Evolutionary conservation across 1,140 invertebrate genomes (phyloP), one percentile per base, ranked within the genome.

Genomic region (Calephelis nemesis): DNA sequence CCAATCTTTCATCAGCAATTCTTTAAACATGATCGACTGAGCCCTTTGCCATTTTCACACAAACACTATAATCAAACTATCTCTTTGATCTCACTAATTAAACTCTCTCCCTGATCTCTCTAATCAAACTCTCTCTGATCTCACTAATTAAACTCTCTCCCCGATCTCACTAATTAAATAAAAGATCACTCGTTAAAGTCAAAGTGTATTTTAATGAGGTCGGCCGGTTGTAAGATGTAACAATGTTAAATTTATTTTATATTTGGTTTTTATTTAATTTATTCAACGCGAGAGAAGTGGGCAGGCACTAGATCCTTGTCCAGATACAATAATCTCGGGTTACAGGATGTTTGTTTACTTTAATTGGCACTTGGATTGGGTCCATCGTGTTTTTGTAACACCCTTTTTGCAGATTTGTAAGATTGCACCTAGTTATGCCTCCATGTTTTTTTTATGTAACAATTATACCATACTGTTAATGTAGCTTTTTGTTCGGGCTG

Each of bases 181-280:
- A 52, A 52, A 52, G 49, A 52, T 52, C 49, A 52, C 49, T 54
- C 50, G 50, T 54, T 54, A 42, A 42, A 54, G 50, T 54, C 50
- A 54, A 19, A 54, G 19, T 54, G 8, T 15, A 54, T 19, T 9
- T n/a, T 54, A 52, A 52, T 52, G 50, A 52, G 50, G n/a, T 52
- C 15, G 50, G 50, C 7, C 49, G 13, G 49, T 8, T 52, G 49
- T n/a, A 15, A 52, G 49, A 6, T 52, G 13, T 52, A 52, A 52
- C 13, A 52, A 52, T 52, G 50, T 52, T 13, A 15, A 52, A 52
- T 52, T 52, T 52, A 52, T 52, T 52, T 52, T 52, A 87, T 85
- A 84, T 78, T 79, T 77, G 73, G 72, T 88, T 86, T 88, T 88
- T 86, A 87, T 87, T 84, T 87, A 90, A 90, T 88, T 87, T 90